These are phyloP conservation scores for Mythimna impura DNA, from an alignment of 2,888 invertebrate species.

Conservation along the genomic window DNA sequence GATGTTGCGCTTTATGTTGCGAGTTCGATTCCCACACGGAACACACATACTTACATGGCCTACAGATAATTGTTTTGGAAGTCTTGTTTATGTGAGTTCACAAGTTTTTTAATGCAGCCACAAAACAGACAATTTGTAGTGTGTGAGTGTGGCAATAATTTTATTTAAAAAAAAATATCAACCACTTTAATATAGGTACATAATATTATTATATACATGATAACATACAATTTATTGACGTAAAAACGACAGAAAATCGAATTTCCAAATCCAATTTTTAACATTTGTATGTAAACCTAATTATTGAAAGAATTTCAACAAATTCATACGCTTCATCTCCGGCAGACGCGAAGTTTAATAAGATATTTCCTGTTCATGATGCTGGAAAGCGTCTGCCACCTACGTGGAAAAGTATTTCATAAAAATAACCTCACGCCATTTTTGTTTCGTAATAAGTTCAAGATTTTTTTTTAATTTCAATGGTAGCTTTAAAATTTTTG, in stretches of 20 bases:
- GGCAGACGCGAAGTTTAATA: slow-evolving; percentile 69
- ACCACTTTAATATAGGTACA: not conserved
- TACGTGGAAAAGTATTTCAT: slow-evolving; percentile 59
- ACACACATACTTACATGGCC: no score
- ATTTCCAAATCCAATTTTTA: slow-evolving; percentile 44
- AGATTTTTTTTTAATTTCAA: not conserved
- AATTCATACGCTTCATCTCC: slow-evolving; percentile 65
- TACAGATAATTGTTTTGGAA: no score
- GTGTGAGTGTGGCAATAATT: no score
- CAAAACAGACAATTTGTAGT: no score
- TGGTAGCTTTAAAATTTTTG: not conserved
- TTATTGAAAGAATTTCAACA: slow-evolving; percentile 65
- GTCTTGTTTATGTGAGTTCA: no score
- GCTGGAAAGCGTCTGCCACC: slow-evolving; percentile 54
- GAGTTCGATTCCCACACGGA: no score
- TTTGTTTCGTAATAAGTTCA: not conserved
- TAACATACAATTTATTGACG: slow-evolving; percentile 14
- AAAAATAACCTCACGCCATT: slow-evolving; percentile 39
- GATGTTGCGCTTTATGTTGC: no score
- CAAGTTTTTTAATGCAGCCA: no score
- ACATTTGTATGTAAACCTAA: slow-evolving; percentile 63
- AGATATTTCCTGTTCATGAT: slow-evolving; percentile 71
- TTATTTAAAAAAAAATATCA: not conserved
- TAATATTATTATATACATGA: not conserved
- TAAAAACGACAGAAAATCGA: slow-evolving; percentile 29